These are phyloP conservation scores for Temnopleurus reevesii DNA, from an alignment of 53 echinoderm and acorn worm species.

Conservation along the genomic window DNA sequence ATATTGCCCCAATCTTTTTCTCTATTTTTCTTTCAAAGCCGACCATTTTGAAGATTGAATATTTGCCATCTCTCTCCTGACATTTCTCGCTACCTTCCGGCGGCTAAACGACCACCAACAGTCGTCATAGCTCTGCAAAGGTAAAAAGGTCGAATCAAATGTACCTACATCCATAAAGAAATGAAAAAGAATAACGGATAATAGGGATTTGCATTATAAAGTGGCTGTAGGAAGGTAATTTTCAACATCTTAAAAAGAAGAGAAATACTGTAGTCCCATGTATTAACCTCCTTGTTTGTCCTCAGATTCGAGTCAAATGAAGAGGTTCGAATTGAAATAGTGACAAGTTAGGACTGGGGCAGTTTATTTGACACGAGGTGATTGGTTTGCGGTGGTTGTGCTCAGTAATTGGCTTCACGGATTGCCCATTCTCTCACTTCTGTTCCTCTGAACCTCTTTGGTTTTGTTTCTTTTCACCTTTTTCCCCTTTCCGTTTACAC, in stretches of 20 bases:
- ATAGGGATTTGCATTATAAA: background rate
- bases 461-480: no score
- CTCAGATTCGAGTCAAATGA: background rate
- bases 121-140: background rate
- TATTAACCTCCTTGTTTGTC: constrained; percentile 1
- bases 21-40: background rate
- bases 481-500: background rate
- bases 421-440: background rate
- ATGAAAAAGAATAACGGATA: background rate
- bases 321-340: background rate
- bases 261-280: background rate
- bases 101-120: constrained; percentile 6
- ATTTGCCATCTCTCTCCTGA: constrained; percentile 9
- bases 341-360: constrained; percentile 16
- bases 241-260: background rate
- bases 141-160: background rate
- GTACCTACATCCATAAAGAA: background rate
- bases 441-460: background rate
- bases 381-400: constrained; percentile 34
- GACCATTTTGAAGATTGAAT: background rate
- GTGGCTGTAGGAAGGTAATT: background rate
- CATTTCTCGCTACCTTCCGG: constrained; percentile 19
- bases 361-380: background rate
- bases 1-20: background rate
- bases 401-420: constrained; percentile 25